phyloP scores from a whole-genome alignment of 2,113 vertebrate genomes.

The Varanus komodoensis region DNA sequence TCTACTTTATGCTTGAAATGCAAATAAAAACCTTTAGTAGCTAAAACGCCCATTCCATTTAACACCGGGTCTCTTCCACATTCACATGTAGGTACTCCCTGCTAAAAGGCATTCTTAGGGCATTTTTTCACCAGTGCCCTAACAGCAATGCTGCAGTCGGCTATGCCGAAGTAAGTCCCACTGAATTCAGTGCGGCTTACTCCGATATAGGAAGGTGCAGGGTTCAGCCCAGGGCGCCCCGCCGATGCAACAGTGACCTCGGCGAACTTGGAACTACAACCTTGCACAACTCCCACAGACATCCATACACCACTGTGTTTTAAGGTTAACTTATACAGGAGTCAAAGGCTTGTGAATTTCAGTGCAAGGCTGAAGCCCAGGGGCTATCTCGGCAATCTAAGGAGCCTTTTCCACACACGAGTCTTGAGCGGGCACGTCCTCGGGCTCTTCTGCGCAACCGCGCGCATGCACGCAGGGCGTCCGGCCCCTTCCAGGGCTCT shows the following conservation, averaged over 20 bases:
- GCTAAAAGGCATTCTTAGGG: neutral
- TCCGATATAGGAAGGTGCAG: no score
- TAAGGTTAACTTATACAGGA: neutral
- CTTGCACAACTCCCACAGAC: neutral
- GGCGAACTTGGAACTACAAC: neutral
- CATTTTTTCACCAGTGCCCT: neutral
- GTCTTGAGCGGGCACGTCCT: neutral
- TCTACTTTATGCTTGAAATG: neutral
- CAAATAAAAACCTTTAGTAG: neutral
- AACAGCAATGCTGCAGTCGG: neutral
- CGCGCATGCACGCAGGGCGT: no score
- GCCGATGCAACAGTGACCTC: neutral
- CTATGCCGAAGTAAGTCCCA: neutral
- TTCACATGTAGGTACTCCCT: neutral
- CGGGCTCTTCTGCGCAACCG: neutral
- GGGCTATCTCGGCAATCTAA: no score
- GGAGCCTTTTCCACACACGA: neutral
- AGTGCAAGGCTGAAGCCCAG: neutral
- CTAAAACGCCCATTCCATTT: neutral
- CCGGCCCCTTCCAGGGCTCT: neutral
- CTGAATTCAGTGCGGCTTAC: no score
- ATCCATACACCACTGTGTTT: neutral
- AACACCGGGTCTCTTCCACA: neutral
- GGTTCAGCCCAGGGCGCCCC: neutral
- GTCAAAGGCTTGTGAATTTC: neutral